These are phyloP conservation scores for Colletes gigas DNA, from an alignment of 1,140 invertebrate species.

Conservation along the genomic window DNA sequence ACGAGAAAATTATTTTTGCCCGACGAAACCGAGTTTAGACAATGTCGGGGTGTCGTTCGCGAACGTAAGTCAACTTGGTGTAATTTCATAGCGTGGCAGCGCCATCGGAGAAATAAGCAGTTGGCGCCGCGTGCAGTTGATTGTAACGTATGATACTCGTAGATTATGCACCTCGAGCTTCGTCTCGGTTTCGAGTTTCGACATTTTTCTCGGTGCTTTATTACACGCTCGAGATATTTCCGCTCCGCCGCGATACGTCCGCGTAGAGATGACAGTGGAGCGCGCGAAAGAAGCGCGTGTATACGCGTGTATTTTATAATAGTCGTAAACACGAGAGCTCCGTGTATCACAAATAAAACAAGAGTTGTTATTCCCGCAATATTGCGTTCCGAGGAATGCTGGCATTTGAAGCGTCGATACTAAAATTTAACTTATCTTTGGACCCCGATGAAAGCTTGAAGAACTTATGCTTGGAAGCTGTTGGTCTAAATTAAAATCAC, in stretches of 20 bases:
- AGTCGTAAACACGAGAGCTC: constrained; percentile 15
- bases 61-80: constrained; percentile 67
- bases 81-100: constrained; percentile 69
- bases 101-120: constrained; percentile 72
- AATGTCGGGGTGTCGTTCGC: constrained; percentile 59
- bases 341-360: constrained; percentile 1
- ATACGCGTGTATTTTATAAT: constrained; percentile 18
- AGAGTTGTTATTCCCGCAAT: not conserved
- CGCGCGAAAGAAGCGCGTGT: not conserved
- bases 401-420: constrained; percentile 1
- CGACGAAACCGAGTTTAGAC: constrained; percentile 51
- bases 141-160: constrained; percentile 74
- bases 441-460: not conserved
- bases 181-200: constrained; percentile 73
- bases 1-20: constrained; percentile 60
- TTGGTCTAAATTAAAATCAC: too few relatives aligned
- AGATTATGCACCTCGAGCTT: constrained; percentile 70
- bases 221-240: constrained; percentile 73
- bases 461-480: not conserved
- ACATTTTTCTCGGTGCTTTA: constrained; percentile 73
- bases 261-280: constrained; percentile 41
- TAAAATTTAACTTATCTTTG: not conserved
- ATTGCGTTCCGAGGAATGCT: not conserved
- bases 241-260: constrained; percentile 59
- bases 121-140: constrained; percentile 73